These are phyloP conservation scores for Sarcophaga carnaria DNA, from an alignment of 2,888 invertebrate genomes.

Conservation along the genomic window DNA sequence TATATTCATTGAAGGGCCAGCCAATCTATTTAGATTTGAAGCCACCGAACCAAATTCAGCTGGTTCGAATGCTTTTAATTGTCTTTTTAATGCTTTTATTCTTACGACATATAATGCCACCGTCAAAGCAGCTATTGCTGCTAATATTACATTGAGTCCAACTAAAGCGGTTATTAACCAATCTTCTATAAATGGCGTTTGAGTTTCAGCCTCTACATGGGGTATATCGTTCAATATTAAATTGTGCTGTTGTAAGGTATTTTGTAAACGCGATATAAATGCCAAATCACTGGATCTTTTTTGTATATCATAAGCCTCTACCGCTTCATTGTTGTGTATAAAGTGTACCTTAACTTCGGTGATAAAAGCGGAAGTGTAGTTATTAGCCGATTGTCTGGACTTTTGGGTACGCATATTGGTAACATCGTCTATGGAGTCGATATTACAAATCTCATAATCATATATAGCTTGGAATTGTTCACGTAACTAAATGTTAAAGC, in stretches of 20 bases:
- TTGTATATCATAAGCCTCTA: constrained; percentile 83
- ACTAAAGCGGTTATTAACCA: constrained; percentile 83
- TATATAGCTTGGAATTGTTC: constrained; percentile 83
- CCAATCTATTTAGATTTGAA: constrained; percentile 83
- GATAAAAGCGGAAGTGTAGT: constrained; percentile 56
- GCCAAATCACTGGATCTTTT: constrained; percentile 83
- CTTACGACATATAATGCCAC: constrained; percentile 83
- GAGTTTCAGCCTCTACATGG: constrained; percentile 77
- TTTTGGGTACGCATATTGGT: constrained; percentile 50
- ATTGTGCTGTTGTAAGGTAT: constrained; percentile 78
- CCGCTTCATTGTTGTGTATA: constrained; percentile 83
- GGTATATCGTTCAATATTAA: constrained; percentile 83
- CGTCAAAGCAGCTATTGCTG: constrained; percentile 83
- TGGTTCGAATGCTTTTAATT: constrained; percentile 85
- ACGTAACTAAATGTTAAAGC: constrained; percentile 82
- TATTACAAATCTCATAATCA: constrained; percentile 84
- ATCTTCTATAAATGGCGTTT: constrained; percentile 79
- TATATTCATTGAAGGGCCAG: constrained; percentile 87
- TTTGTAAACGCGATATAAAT: constrained; percentile 82
- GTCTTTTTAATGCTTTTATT: constrained; percentile 84
- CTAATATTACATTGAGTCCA: constrained; percentile 83
- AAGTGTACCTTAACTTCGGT: constrained; percentile 84
- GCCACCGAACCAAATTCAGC: constrained; percentile 85
- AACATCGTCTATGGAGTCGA: constrained; percentile 83
- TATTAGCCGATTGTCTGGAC: constrained; percentile 1